A percentile compares a stretch with the other conserved stretches of the same genome.
Evolutionary conservation across 2,113 vertebrate species (phyloP).

Genomic region (Cephalopholis sonnerati): DNA sequence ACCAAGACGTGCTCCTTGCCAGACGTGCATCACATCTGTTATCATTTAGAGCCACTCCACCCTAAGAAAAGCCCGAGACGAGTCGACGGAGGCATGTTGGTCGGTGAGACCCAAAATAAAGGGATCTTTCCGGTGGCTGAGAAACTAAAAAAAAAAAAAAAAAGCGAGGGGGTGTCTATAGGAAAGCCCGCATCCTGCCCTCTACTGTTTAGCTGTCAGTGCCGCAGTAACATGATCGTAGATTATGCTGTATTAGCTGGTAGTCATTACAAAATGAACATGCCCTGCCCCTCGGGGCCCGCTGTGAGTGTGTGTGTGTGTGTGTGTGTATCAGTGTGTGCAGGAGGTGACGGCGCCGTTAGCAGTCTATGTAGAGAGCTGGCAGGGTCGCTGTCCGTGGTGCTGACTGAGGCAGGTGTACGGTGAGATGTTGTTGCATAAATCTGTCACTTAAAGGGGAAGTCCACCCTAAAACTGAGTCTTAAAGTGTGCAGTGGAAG

Average conservation of each 20-base stretch:
- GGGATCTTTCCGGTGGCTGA: slow-evolving; percentile 1
- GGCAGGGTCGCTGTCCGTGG: slow-evolving; percentile 44
- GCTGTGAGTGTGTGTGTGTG: not conserved
- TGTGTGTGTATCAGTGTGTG: too few species aligned
- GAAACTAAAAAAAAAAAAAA: not conserved
- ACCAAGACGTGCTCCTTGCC: slow-evolving; percentile 24
- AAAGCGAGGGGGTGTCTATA: not conserved
- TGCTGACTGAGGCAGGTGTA: slow-evolving; percentile 62
- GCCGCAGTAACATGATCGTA: slow-evolving; percentile 68
- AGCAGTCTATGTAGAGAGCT: not conserved
- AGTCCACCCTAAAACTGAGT: not conserved
- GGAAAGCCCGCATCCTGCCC: slow-evolving; percentile 18
- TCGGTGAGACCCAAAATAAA: slow-evolving; percentile 3
- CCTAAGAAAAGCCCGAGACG: not conserved
- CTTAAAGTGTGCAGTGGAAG: too few species aligned
- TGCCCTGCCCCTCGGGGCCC: slow-evolving; percentile 21
- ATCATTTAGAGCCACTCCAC: not conserved
- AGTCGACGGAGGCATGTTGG: slow-evolving; percentile 33
- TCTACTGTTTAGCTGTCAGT: slow-evolving; percentile 29
- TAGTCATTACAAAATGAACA: slow-evolving; percentile 1
- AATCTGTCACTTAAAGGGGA: slow-evolving; percentile 64
- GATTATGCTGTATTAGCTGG: slow-evolving; percentile 25
- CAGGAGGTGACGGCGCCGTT: not conserved
- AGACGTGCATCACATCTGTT: not conserved
- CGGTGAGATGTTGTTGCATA: slow-evolving; percentile 45